Percentiles rank a stretch among this genome's conserved stretches.
Conservation (phyloP, 2,888 invertebrate genomes). For the Meganola albula region DNA sequence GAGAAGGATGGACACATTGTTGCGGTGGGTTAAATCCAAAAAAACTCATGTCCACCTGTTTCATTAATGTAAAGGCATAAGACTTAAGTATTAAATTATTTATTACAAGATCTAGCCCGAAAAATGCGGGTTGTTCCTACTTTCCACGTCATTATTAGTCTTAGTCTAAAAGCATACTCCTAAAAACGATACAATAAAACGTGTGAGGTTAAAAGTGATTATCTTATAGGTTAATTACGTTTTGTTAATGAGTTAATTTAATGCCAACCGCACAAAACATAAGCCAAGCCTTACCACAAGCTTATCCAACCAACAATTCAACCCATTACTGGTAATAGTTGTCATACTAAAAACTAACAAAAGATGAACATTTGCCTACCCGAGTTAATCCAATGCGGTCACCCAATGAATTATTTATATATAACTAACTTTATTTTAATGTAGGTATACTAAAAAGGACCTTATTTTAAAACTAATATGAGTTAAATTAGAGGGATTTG, state of each 20-base stretch:
- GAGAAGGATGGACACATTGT: too few relatives aligned
- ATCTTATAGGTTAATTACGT: too few relatives aligned
- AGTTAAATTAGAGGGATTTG: neutral
- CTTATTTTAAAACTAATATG: constrained; percentile 11
- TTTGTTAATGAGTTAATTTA: constrained; percentile 11
- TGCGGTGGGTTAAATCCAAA: too few relatives aligned
- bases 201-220: too few relatives aligned
- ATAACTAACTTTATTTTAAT: constrained; percentile 10
- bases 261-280: constrained; percentile 5
- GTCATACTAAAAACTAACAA: constrained; percentile 32
- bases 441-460: constrained; percentile 8
- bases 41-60: too few relatives aligned
- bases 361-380: constrained; percentile 33
- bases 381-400: constrained; percentile 34
- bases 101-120: too few relatives aligned
- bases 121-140: too few relatives aligned
- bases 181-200: too few relatives aligned
- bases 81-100: too few relatives aligned
- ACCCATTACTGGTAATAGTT: constrained; percentile 32
- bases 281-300: constrained; percentile 2
- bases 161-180: too few relatives aligned
- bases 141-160: too few relatives aligned
- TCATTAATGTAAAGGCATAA: too few relatives aligned
- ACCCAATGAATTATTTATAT: constrained; percentile 36
- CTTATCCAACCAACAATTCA: constrained; percentile 15